Evolutionary conservation across 2,888 invertebrate species (phyloP).

Genomic region (Linnaemya tessellans): DNA sequence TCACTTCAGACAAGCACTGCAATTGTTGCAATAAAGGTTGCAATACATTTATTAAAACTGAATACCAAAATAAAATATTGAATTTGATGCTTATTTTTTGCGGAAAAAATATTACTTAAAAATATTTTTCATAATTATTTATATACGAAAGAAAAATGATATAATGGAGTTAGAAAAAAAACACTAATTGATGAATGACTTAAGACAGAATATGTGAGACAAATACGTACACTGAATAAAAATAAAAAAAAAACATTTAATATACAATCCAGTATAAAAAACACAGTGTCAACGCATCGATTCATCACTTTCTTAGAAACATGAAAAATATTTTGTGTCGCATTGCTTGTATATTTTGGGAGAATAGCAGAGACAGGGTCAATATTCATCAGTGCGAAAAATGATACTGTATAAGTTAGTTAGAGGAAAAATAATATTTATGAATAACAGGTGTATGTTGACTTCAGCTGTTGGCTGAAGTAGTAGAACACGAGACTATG

Average conservation of each 20-base stretch:
- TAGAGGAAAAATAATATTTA: neutral
- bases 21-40: no score
- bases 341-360: slow-evolving; percentile 9
- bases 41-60: neutral
- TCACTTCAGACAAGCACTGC: no score
- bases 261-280: neutral
- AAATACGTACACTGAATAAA: neutral
- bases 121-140: neutral
- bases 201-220: neutral
- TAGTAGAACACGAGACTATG: no score
- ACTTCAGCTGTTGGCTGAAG: no score
- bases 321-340: slow-evolving; percentile 70
- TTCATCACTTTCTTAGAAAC: slow-evolving; percentile 70
- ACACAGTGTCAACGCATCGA: slow-evolving; percentile 63
- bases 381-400: neutral
- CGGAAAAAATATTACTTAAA: neutral
- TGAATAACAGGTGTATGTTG: neutral
- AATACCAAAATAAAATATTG: neutral
- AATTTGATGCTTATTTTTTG: neutral
- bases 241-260: no score
- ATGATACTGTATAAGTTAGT: neutral
- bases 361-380: neutral
- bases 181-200: neutral
- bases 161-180: neutral
- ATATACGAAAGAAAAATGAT: neutral